These are phyloP conservation scores for Hylaeus volcanicus DNA, from an alignment of 1,140 invertebrate genomes.

Conservation along the genomic window DNA sequence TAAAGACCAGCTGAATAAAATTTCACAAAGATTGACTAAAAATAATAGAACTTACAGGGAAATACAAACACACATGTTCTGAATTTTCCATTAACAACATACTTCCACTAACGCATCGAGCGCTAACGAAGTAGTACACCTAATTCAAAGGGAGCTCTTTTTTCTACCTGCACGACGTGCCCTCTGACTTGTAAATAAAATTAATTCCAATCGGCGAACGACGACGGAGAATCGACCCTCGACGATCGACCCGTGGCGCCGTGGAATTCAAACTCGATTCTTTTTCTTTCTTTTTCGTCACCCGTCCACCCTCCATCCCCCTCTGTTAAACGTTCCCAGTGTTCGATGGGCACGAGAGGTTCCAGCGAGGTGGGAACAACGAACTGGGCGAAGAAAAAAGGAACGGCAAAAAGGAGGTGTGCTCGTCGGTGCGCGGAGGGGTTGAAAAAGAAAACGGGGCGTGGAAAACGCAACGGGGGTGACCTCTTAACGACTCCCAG, in stretches of 20 bases:
- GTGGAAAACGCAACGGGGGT: constrained; percentile 30
- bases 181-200: not conserved
- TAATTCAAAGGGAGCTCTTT: too few relatives aligned
- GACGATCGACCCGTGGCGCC: constrained; percentile 16
- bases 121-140: too few relatives aligned
- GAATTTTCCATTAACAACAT: too few relatives aligned
- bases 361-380: not conserved
- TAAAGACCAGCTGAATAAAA: too few relatives aligned
- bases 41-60: too few relatives aligned
- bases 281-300: constrained; percentile 1
- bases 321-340: not conserved
- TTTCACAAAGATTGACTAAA: too few relatives aligned
- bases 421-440: not conserved
- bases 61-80: too few relatives aligned
- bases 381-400: not conserved
- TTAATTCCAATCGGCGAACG: constrained; percentile 3
- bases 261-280: constrained; percentile 19
- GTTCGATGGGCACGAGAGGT: constrained; percentile 1
- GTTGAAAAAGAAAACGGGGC: constrained; percentile 6
- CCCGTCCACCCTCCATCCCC: not conserved
- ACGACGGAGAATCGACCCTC: not conserved
- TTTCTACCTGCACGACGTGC: too few relatives aligned
- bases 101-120: too few relatives aligned
- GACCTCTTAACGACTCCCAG: constrained; percentile 68
- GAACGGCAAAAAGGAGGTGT: not conserved